phyloP scores from a whole-genome alignment of 1,140 invertebrate species.

The Brachionus paranguensis region DNA sequence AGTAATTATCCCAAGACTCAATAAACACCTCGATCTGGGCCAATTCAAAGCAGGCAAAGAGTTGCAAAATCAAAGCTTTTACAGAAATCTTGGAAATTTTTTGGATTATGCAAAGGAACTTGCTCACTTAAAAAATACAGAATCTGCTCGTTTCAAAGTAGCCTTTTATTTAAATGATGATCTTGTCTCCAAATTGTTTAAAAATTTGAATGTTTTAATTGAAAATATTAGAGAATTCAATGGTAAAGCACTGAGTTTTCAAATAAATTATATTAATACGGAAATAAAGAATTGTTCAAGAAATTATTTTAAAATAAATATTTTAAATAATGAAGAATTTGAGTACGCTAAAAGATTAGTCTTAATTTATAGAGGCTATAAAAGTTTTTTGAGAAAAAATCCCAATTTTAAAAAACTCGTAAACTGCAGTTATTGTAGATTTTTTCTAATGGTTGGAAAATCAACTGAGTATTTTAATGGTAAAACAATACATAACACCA shows the following conservation, averaged over 20 bases:
- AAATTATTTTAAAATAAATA: neutral
- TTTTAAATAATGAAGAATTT: neutral
- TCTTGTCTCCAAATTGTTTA: too few species aligned
- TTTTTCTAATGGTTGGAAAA: neutral
- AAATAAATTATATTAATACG: too few species aligned
- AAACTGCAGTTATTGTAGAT: neutral
- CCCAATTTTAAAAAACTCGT: neutral
- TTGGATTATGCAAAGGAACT: too few species aligned
- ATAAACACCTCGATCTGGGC: neutral
- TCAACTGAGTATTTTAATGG: neutral
- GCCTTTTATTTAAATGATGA: too few species aligned
- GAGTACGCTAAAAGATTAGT: neutral
- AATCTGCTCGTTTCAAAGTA: too few species aligned
- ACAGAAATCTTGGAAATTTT: neutral
- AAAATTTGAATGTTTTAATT: too few species aligned
- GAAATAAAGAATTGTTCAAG: too few species aligned
- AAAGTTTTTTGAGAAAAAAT: neutral
- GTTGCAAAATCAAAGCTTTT: neutral
- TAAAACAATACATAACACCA: neutral
- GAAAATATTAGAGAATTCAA: too few species aligned
- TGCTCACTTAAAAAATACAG: too few species aligned
- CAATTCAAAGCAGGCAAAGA: too few species aligned
- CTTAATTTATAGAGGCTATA: neutral
- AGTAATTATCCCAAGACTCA: neutral
- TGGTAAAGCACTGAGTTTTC: neutral